phyloP scores from a whole-genome alignment of 2,888 invertebrate species.

The Drosophila demipolita region DNA sequence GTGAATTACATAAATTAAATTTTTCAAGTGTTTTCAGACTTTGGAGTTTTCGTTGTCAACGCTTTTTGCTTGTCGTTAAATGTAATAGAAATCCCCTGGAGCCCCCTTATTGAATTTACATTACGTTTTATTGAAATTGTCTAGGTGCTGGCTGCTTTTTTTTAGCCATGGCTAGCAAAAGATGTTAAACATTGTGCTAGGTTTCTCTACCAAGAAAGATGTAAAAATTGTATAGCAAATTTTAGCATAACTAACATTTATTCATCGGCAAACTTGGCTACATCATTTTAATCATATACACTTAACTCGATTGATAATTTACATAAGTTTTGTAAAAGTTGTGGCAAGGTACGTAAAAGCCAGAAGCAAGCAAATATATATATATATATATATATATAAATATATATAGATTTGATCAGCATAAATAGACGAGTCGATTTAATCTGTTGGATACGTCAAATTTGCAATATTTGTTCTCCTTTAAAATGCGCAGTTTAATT shows the following conservation, averaged over 20 bases:
- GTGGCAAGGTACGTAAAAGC: not conserved
- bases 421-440: not conserved
- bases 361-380: not conserved
- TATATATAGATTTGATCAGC: not conserved
- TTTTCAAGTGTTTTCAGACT: conserved; percentile 34
- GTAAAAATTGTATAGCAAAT: not conserved
- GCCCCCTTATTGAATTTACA: conserved; percentile 27
- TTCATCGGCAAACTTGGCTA: not conserved
- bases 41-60: conserved; percentile 44
- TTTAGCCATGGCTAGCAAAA: not conserved
- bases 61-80: conserved; percentile 4
- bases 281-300: not conserved
- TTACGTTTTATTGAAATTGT: conserved; percentile 24
- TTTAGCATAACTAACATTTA: not conserved
- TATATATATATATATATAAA: not conserved
- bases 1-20: conserved; percentile 68
- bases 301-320: not conserved
- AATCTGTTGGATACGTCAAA: not conserved
- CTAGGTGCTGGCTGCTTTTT: not conserved
- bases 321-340: not conserved
- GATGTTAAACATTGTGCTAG: not conserved
- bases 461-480: not conserved
- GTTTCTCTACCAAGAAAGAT: not conserved
- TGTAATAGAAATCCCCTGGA: conserved; percentile 10
- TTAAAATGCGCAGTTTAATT: not conserved